A percentile compares a stretch with the other conserved stretches of the same genome.
Conservation (phyloP, 2,797 vertebrate genomes). For the Pangasius krempfi region DNA sequence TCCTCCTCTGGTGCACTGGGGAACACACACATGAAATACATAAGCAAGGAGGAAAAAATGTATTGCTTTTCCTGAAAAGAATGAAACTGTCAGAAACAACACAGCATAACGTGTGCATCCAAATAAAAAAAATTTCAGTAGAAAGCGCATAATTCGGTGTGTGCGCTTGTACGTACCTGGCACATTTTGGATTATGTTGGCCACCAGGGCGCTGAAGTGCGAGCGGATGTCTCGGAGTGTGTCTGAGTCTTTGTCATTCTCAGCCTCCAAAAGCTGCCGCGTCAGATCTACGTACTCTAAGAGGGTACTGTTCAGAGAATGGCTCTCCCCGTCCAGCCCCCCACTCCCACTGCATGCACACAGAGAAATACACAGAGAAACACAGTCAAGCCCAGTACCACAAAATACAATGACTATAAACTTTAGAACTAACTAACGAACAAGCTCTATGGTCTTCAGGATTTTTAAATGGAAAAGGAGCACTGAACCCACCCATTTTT, state of each 20-base stretch:
- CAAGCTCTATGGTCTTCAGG: background rate
- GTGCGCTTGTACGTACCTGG: slow-evolving; percentile 79
- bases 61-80: background rate
- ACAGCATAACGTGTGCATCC: background rate
- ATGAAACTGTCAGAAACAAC: background rate
- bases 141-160: background rate
- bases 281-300: slow-evolving; percentile 98
- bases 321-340: slow-evolving; percentile 94
- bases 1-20: slow-evolving; percentile 95
- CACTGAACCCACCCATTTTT: background rate
- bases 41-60: background rate
- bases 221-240: slow-evolving; percentile 95
- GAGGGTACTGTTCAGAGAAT: slow-evolving; percentile 94
- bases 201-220: slow-evolving; percentile 99
- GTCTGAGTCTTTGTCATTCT: slow-evolving; percentile 98
- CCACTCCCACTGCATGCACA: slow-evolving; percentile 85
- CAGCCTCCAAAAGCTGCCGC: slow-evolving; percentile 93
- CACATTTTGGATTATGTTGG: slow-evolving; percentile 98
- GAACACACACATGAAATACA: slow-evolving; percentile 30
- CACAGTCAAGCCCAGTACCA: background rate
- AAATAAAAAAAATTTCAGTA: background rate
- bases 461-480: background rate
- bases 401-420: background rate
- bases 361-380: slow-evolving; percentile 33
- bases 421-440: background rate